Base-by-base conservation (phyloP, 2,888 invertebrate genomes). In the Lordiphosa fenestrarum region DNA sequence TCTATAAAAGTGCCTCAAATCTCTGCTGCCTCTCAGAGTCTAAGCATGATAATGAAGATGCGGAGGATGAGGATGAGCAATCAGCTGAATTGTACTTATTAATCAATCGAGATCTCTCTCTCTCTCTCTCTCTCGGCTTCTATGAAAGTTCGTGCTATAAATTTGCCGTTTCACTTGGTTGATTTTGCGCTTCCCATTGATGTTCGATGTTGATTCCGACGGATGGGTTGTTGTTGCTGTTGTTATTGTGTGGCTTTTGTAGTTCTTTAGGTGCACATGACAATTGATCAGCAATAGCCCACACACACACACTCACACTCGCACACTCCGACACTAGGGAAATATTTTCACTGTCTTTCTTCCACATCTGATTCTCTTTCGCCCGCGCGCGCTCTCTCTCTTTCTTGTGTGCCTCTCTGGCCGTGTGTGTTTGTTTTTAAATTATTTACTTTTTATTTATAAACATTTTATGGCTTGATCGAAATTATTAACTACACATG, bases 361-460 rank as follows among this genome's bases (percentile, higher is more conserved):
- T 30, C 36, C 9, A 19, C 19, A 19, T 19, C 19, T 19, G 19
- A 2, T n/a, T 9, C 40, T 33, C 30, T 37, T n/a, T 33, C 15
- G 7, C 12, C 33, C 23, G 19, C 25, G 10, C 10, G 37, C 52
- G 47, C 40, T 47, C 35, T 35, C 41, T 44, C 59, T 52, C 42
- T 42, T 41, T 52, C 19, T 40, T 62, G n/a, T 44, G 25, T 33
- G 35, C 12, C 42, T 19, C 19, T 12, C 47, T 38, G 33, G 44
- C 25, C 40, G 60, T 59, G 37, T 54, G 53, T 55, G 21, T 37
- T 53, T 30, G 30, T 30, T 66, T 71, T 66, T 19, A 73, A 71
- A 40, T 54, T 54, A 54, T 84, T 84, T 73, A 81, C 69, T 81
- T 66, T 81, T 77, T 78, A 78, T 84, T 78, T 78, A 81, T 78